Base-by-base conservation (phyloP, 2,113 vertebrate species). In the Crotalus viridis region DNA sequence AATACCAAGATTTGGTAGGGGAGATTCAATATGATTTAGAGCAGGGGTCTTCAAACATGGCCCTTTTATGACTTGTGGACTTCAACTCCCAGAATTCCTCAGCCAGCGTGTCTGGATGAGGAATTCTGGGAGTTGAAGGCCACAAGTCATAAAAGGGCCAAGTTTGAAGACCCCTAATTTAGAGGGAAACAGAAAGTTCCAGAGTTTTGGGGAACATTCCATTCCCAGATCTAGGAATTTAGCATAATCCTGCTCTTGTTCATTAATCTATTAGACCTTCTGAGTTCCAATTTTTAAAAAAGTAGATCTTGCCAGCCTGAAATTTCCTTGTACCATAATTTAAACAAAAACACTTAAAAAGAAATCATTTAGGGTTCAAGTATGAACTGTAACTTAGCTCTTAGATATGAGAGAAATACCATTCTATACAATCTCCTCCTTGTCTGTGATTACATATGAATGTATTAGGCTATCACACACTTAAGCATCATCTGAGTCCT, bases 401-500 rank as follows among this genome's bases (percentile, higher is more conserved):
- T 26, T 9, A 28, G 43, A 28, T 26, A 21, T 52, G 5, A 33
- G 8, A 17, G 43, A 59, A 89, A 57, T 4, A 8, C 13, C 1
- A 5, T 0, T 33, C 43, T 39, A 48, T 51, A 24, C 9, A 85
- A 87, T 91, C 90, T 95, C 0, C 46, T 43, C 69, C 89, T 26
- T 48, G n/a, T 54, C 39, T 86, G 2, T 0, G 0, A 39, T 89
- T 93, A 54, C 90, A 85, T 39, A 94, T 91, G 61, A 26, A 87
- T 90, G 56, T 85, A 3, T 92, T 88, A 90, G 90, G 28, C 5
- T 93, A 95, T 92, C 43, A 87, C 54, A 94, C 24, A 91, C 85
- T 92, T 57, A 93, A 64, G 3, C 56, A 88, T 26, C n/a, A 52
- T 19, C 43, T 1, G 0, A 92, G 93, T 91, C 1, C 3, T 6